These are phyloP conservation scores for Oreotragus oreotragus DNA, from an alignment of 2,113 vertebrate genomes.

Conservation along the genomic window DNA sequence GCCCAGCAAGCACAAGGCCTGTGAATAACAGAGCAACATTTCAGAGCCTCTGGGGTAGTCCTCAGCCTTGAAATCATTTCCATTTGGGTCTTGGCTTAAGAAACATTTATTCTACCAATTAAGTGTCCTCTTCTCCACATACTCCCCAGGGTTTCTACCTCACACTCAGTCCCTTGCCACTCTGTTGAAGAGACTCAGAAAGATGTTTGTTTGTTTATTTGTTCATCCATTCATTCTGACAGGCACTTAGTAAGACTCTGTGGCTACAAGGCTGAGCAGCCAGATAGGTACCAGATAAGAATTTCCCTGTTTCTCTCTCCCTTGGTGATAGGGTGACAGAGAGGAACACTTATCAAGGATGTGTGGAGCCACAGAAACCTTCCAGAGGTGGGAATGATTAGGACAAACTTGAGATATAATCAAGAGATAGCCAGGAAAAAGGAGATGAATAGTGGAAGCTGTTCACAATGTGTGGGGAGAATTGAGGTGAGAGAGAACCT, in stretches of 20 bases:
- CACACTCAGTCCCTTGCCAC: neutral
- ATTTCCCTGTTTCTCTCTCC: neutral
- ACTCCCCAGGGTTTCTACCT: neutral
- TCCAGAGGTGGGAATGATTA: neutral
- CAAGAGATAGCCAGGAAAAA: neutral
- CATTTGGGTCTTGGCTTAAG: neutral
- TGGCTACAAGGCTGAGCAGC: neutral
- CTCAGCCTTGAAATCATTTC: neutral
- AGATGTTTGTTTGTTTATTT: neutral
- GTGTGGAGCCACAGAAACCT: neutral
- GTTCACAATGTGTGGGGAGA: too few relatives aligned
- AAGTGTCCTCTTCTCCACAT: neutral
- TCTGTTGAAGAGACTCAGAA: neutral
- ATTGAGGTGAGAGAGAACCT: neutral
- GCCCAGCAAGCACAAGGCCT: slow-evolving; percentile 3
- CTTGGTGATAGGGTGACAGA: neutral
- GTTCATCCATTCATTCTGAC: neutral
- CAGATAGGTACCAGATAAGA: neutral
- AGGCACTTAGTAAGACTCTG: neutral
- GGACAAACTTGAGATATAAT: neutral
- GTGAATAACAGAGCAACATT: neutral
- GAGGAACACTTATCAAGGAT: neutral
- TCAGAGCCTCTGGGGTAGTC: neutral
- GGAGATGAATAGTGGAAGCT: neutral
- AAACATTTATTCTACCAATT: neutral